A percentile compares a stretch with the other conserved stretches of the same genome.
phyloP scores from a whole-genome alignment of 1,140 invertebrate species.

The Cylas formicarius region DNA sequence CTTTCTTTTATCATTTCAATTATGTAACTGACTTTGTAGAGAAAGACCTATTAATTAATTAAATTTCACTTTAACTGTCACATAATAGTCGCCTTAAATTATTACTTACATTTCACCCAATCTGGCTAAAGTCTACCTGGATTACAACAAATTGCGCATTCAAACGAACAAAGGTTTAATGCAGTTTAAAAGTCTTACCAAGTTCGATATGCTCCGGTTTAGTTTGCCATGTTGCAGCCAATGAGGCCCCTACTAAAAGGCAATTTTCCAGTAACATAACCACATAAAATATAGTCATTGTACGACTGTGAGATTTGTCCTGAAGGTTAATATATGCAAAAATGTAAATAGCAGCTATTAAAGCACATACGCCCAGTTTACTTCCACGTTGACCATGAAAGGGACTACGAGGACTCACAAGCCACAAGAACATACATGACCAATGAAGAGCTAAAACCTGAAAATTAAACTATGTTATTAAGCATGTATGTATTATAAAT shows the following conservation, averaged over 20 bases:
- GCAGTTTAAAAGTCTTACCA: slow-evolving; percentile 50
- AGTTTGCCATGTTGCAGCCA: slow-evolving; percentile 45
- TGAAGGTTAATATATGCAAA: slow-evolving; percentile 88
- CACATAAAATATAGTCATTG: slow-evolving; percentile 73
- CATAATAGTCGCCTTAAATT: not conserved
- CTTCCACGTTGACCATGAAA: slow-evolving; percentile 71
- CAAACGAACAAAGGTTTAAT: too few relatives aligned
- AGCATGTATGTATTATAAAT: too few relatives aligned
- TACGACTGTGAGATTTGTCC: slow-evolving; percentile 45
- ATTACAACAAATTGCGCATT: not conserved
- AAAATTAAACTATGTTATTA: not conserved
- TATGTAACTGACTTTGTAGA: not conserved
- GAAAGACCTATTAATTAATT: not conserved
- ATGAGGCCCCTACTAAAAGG: slow-evolving; percentile 63
- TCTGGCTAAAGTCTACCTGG: not conserved
- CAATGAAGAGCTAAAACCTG: slow-evolving; percentile 55
- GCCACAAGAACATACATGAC: slow-evolving; percentile 60
- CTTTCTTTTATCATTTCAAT: not conserved
- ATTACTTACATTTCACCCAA: not conserved
- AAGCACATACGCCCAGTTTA: slow-evolving; percentile 55
- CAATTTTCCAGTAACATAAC: slow-evolving; percentile 87
- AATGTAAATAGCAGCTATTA: slow-evolving; percentile 80
- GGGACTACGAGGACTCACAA: slow-evolving; percentile 76
- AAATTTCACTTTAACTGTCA: not conserved
- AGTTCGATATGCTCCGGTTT: slow-evolving; percentile 35